Evolutionary conservation across 2,888 invertebrate species (phyloP).

Genomic region (Caenorhabditis sp.): DNA sequence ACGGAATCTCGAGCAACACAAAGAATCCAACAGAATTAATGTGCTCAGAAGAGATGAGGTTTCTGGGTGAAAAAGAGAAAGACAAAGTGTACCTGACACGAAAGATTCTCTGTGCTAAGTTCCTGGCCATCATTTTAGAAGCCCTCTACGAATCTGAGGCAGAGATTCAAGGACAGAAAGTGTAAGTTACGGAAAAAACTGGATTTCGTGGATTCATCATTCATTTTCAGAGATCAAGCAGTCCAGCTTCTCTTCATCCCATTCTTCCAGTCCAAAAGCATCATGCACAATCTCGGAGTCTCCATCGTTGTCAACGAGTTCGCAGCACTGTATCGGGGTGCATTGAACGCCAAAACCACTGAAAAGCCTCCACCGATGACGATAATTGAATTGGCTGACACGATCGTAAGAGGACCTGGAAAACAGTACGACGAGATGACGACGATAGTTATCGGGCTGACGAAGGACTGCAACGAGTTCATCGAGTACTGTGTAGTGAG

Average conservation of each 20-base stretch:
- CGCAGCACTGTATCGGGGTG: slow-evolving; percentile 65
- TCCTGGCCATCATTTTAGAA: slow-evolving; percentile 77
- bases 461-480: slow-evolving; percentile 80
- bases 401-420: slow-evolving; percentile 39
- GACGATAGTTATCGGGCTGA: slow-evolving; percentile 57
- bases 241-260: slow-evolving; percentile 77
- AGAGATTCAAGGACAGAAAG: slow-evolving; percentile 64
- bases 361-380: slow-evolving; percentile 62
- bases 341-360: slow-evolving; percentile 30
- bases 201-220: not conserved
- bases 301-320: slow-evolving; percentile 77
- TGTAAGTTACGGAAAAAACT: slow-evolving; percentile 33
- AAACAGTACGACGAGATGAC: slow-evolving; percentile 60
- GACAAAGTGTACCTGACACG: slow-evolving; percentile 76
- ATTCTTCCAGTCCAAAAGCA: slow-evolving; percentile 72
- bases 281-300: slow-evolving; percentile 77
- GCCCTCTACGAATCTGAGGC: slow-evolving; percentile 62
- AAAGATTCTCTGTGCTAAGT: slow-evolving; percentile 79
- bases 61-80: slow-evolving; percentile 69
- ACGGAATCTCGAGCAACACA: slow-evolving; percentile 56
- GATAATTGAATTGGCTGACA: slow-evolving; percentile 62
- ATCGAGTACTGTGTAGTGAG: slow-evolving; percentile 75
- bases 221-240: slow-evolving; percentile 46
- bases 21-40: slow-evolving; percentile 63
- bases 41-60: slow-evolving; percentile 74